These are phyloP conservation scores for Iguana delicatissima DNA, from an alignment of 2,797 vertebrate genomes.

Conservation along the genomic window DNA sequence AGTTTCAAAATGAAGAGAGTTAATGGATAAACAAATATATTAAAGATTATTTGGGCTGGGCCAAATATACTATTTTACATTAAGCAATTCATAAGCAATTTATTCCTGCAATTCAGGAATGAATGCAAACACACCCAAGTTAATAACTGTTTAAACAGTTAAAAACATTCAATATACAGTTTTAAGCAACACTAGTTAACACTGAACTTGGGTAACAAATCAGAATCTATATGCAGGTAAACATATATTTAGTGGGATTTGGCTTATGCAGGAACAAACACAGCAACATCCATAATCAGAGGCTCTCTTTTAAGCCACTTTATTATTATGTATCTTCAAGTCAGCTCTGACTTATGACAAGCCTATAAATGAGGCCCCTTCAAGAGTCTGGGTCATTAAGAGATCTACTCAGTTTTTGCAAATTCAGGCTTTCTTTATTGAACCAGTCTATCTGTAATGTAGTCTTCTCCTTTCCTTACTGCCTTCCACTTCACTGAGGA, in stretches of 20 bases:
- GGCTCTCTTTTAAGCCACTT: too few species aligned
- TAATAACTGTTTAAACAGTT: neutral
- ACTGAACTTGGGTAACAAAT: neutral
- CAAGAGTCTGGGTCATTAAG: too few species aligned
- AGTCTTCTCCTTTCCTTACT: too few species aligned
- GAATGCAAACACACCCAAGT: neutral
- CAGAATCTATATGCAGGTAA: neutral
- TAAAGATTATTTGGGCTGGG: neutral
- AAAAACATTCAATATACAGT: neutral
- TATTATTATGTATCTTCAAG: too few species aligned
- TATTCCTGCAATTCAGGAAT: neutral
- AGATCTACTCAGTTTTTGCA: too few species aligned
- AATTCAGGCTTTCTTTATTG: too few species aligned
- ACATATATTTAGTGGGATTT: neutral
- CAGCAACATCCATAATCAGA: neutral
- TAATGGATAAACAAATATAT: neutral
- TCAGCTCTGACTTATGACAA: too few species aligned
- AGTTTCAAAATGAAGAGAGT: neutral
- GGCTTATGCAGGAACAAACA: neutral
- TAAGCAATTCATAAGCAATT: neutral
- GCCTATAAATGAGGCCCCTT: too few species aligned
- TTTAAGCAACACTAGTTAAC: neutral
- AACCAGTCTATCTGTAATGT: too few species aligned
- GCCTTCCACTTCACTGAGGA: too few species aligned
- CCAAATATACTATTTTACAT: neutral